These are phyloP conservation scores for Cyprinodon diabolis DNA, from an alignment of 2,797 vertebrate genomes.

Conservation along the genomic window DNA sequence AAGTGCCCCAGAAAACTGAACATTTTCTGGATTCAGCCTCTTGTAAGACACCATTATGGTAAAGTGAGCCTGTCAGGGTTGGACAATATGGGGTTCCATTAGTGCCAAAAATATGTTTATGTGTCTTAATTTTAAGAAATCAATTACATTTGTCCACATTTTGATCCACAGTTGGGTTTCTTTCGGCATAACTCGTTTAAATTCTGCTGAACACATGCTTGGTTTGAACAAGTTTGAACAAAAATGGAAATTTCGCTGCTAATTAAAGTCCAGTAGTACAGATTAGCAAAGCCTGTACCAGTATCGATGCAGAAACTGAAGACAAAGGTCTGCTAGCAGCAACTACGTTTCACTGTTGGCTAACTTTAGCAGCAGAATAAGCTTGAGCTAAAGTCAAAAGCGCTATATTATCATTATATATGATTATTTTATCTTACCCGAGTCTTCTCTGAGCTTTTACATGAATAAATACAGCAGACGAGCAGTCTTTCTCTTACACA, in stretches of 20 bases:
- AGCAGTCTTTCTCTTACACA: no score
- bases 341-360: slow-evolving; percentile 22
- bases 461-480: not conserved
- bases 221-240: slow-evolving; percentile 21
- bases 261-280: not conserved
- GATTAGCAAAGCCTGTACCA: not conserved
- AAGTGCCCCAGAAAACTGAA: slow-evolving; percentile 59
- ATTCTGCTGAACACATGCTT: no score
- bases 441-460: not conserved
- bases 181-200: no score
- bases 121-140: not conserved
- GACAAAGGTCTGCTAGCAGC: not conserved
- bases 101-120: no score
- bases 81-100: no score
- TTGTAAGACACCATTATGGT: slow-evolving; percentile 73
- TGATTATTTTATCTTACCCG: slow-evolving; percentile 14
- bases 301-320: not conserved
- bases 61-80: not conserved
- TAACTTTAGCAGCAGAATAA: slow-evolving; percentile 11
- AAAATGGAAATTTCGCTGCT: not conserved
- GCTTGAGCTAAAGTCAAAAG: not conserved
- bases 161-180: no score
- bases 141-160: no score
- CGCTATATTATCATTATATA: not conserved
- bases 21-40: slow-evolving; percentile 72